phyloP scores from a whole-genome alignment of 64 coral and sea anemone genomes.

The Montipora foliosa region DNA sequence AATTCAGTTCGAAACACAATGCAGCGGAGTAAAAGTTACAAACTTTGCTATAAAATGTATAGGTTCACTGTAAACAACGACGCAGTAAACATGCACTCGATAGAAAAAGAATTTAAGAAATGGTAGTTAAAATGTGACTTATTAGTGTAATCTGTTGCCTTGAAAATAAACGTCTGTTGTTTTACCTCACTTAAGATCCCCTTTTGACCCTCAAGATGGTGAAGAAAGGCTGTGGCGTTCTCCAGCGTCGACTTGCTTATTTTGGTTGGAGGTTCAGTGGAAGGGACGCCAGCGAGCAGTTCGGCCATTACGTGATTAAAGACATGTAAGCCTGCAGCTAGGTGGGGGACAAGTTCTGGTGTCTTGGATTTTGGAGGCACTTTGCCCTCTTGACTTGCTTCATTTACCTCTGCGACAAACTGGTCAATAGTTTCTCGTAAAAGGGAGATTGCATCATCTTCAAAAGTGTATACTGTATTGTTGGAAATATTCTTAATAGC shows the following conservation, averaged over 20 bases:
- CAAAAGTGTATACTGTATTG: conserved; percentile 34
- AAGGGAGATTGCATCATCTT: background rate
- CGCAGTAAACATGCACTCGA: background rate
- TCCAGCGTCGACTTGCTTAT: background rate
- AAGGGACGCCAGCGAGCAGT: background rate
- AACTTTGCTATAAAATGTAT: background rate
- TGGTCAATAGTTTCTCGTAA: conserved; percentile 20
- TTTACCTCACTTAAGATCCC: background rate
- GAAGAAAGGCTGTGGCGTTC: background rate
- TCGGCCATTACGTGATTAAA: background rate
- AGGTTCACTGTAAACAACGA: background rate
- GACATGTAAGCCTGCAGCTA: background rate
- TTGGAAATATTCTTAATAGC: background rate
- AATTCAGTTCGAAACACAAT: background rate
- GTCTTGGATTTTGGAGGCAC: conserved; percentile 61
- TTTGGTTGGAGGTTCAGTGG: background rate
- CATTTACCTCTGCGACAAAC: conserved; percentile 31
- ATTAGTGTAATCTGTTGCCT: background rate
- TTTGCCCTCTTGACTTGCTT: conserved; percentile 29
- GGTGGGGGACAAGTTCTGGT: background rate
- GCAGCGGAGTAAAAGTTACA: background rate
- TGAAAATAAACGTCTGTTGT: background rate
- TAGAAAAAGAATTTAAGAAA: no score
- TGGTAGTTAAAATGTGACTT: background rate
- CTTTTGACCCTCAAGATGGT: background rate